Evolutionary conservation across 2,888 invertebrate genomes (phyloP).

Genomic region (Troides aeacus): DNA sequence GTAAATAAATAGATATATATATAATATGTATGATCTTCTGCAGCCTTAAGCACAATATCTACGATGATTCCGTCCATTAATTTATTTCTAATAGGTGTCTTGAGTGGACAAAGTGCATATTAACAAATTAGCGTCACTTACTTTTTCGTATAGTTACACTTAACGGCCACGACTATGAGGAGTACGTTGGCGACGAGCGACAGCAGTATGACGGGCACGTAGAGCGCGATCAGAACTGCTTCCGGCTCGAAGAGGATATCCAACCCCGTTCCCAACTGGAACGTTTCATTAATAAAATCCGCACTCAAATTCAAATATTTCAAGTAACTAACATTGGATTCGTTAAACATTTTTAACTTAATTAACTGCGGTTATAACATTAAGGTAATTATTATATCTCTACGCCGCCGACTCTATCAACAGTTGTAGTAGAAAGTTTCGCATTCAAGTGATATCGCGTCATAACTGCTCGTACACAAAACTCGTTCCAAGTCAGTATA

Average conservation of each 20-base stretch:
- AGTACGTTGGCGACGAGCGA: conserved; percentile 83
- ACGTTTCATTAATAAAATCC: conserved; percentile 42
- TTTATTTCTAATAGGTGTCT: too few species aligned
- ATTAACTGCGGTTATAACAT: not conserved
- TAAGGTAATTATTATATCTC: not conserved
- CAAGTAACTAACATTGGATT: conserved; percentile 22
- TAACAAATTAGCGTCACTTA: conserved; percentile 44
- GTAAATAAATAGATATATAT: too few species aligned
- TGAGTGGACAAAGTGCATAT: too few species aligned
- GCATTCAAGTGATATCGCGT: too few species aligned
- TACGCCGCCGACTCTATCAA: too few species aligned
- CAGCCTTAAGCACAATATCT: too few species aligned
- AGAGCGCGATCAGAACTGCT: conserved; percentile 79
- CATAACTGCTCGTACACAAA: too few species aligned
- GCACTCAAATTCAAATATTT: conserved; percentile 38
- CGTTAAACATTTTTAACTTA: conserved; percentile 14
- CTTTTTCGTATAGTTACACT: conserved; percentile 85
- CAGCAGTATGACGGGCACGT: conserved; percentile 82
- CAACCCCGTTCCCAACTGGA: conserved; percentile 54
- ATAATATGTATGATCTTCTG: too few species aligned
- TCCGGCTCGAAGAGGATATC: conserved; percentile 71
- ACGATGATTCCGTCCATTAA: too few species aligned
- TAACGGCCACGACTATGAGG: conserved; percentile 83
- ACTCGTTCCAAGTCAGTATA: too few species aligned
- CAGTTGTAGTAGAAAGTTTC: too few species aligned